phyloP scores from a whole-genome alignment of 2,888 invertebrate genomes.

The Parascotia fuliginaria region DNA sequence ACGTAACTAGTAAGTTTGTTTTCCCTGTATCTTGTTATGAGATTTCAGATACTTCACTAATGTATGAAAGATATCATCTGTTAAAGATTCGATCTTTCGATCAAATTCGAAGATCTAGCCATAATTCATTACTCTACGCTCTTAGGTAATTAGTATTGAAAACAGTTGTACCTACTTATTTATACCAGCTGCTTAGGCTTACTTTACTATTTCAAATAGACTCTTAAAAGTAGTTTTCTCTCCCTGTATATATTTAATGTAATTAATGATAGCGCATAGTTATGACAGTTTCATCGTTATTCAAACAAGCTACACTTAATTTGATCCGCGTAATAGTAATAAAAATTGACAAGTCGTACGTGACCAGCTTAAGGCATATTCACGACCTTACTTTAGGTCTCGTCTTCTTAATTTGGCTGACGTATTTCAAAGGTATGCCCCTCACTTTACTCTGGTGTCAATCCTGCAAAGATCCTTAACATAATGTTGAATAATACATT shows the following conservation, averaged over 20 bases:
- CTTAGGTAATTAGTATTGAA: too few species aligned
- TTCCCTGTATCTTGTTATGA: too few species aligned
- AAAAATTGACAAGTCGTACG: constrained; percentile 42
- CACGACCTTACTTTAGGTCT: constrained; percentile 21
- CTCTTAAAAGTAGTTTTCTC: too few species aligned
- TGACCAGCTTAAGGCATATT: constrained; percentile 30
- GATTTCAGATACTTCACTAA: not conserved
- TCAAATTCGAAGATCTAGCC: too few species aligned
- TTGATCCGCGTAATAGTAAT: constrained; percentile 31
- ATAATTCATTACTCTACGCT: too few species aligned
- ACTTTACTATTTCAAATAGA: too few species aligned
- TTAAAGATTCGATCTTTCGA: not conserved
- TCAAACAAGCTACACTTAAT: constrained; percentile 29
- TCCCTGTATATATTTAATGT: too few species aligned
- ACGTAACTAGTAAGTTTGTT: too few species aligned
- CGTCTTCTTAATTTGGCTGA: constrained; percentile 28
- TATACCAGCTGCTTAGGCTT: too few species aligned
- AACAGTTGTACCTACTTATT: too few species aligned
- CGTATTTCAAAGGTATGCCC: constrained; percentile 26
- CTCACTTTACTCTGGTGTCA: constrained; percentile 51
- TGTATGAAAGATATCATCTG: not conserved
- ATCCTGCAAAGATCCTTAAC: constrained; percentile 48
- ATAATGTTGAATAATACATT: constrained; percentile 59
- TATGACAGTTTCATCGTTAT: constrained; percentile 16
- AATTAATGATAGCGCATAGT: not conserved